A percentile compares a stretch with the other conserved stretches of the same genome.
phyloP scores from a whole-genome alignment of 2,888 invertebrate genomes.

The Germaria angustata region DNA sequence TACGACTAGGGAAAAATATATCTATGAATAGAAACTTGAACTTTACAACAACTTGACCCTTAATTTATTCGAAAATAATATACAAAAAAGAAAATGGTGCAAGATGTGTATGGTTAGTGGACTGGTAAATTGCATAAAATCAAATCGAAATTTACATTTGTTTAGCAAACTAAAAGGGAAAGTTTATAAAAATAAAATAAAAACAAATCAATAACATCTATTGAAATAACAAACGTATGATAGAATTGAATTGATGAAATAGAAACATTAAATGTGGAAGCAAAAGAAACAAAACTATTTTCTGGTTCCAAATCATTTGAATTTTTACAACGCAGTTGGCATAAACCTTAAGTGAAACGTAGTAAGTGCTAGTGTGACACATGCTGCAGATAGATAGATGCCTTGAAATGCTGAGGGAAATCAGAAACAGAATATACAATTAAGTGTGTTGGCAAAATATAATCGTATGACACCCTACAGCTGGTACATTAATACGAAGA shows the following conservation, averaged over 20 bases:
- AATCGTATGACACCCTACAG: neutral
- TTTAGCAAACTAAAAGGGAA: neutral
- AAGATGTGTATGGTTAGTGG: neutral
- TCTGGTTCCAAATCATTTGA: slow-evolving; percentile 5
- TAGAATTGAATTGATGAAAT: neutral
- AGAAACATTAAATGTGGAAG: neutral
- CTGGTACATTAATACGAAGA: no score
- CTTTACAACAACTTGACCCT: slow-evolving; percentile 58
- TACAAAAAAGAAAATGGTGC: slow-evolving; percentile 9
- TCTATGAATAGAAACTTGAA: slow-evolving; percentile 1
- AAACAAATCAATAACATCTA: slow-evolving; percentile 24
- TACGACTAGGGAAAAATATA: slow-evolving; percentile 4
- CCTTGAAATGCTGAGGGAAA: neutral
- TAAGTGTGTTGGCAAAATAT: neutral
- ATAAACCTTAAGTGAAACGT: neutral
- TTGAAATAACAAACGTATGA: slow-evolving; percentile 18
- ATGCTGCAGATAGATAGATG: neutral
- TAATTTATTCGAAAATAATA: slow-evolving; percentile 58
- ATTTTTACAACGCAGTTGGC: slow-evolving; percentile 25
- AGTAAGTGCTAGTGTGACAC: neutral
- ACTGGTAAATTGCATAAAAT: neutral
- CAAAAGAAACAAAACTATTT: neutral
- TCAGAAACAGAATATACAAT: neutral
- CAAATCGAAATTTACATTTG: slow-evolving; percentile 16
- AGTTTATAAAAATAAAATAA: neutral